Base-by-base conservation (phyloP, 2,797 vertebrate genomes). In the Triplophysa bombifrons region DNA sequence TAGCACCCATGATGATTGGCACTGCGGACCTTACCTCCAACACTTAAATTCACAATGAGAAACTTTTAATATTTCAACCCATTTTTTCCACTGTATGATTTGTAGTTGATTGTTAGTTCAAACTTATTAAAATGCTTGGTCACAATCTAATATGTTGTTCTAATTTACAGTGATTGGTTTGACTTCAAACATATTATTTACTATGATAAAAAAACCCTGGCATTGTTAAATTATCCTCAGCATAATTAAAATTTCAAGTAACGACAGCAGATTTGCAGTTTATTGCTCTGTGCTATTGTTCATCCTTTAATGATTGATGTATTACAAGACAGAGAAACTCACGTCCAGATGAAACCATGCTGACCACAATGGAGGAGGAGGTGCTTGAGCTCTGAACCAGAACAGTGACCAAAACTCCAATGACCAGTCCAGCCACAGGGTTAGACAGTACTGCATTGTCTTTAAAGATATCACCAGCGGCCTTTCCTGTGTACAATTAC, bases 381-480 rank as follows among this genome's bases (percentile, higher is more conserved):
- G 98, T 99, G 86, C 96, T 98, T 75, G 98, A 99, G 83, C 98
- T 99, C 89, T 99, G 98, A 14, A 99, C 97, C 88, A 99, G 86
- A 66, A 98, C 96, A 0, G 98, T 99, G 88, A 99, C 98, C 91
- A 99, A 88, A 64, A 99, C 95, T 0, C 98, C 98, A 0, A 99
- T 99, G 86, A 99, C 95, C 83, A 99, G 75, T 0, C 98, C 98
- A 0, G 97, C 96, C 85, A 99, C 92, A 9, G 98, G 98, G 88
- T 99, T 99, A 3, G 95, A 89, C 87, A 99, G 86, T 72, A 99
- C 91, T 0, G 90, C 94, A 76, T 94, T 97, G 82, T 98, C 96
- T 88, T 95, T 91, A 87, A 99, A 99, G 91, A 99, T 98, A 86
- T 98, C 95, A 67, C 98, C 98, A 0, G 98, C 98, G 20, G 93